phyloP scores from a whole-genome alignment of 2,113 vertebrate genomes.

The Ciconia maguari region DNA sequence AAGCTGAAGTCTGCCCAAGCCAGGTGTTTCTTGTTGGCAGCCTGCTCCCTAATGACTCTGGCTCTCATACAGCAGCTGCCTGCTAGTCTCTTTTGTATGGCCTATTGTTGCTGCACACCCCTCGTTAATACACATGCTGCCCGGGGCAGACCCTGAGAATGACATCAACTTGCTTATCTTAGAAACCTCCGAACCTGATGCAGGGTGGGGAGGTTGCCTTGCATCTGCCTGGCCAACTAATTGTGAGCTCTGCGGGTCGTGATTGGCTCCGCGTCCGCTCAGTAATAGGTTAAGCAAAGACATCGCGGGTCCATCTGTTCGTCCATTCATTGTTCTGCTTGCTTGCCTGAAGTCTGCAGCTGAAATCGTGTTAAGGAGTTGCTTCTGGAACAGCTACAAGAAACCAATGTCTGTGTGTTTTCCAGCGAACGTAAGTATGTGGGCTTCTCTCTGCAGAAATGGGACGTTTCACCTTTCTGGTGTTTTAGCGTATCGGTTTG shows the following conservation, averaged over 20 bases:
- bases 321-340: constrained; percentile 88
- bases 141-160: constrained; percentile 86
- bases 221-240: constrained; percentile 84
- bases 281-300: constrained; percentile 87
- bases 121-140: constrained; percentile 91
- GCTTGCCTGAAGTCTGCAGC: constrained; percentile 80
- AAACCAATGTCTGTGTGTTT: constrained; percentile 81
- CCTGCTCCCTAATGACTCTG: constrained; percentile 85
- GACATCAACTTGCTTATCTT: constrained; percentile 90
- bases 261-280: constrained; percentile 84
- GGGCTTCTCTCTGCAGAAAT: constrained; percentile 40
- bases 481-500: neutral
- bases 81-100: constrained; percentile 88
- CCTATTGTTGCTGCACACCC: constrained; percentile 90
- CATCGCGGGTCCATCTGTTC: constrained; percentile 96
- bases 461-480: constrained; percentile 48
- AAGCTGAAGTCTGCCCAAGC: constrained; percentile 83
- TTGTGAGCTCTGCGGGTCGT: constrained; percentile 76
- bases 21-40: constrained; percentile 96
- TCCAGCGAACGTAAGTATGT: constrained; percentile 78
- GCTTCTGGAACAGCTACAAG: constrained; percentile 77
- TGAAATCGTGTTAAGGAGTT: constrained; percentile 80
- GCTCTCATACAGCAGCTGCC: constrained; percentile 94
- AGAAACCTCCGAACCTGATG: constrained; percentile 83
- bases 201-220: constrained; percentile 79